A percentile compares a stretch with the other conserved stretches of the same genome.
These are phyloP conservation scores for Staurois parvus DNA, from an alignment of 2,797 vertebrate species.

Conservation along the genomic window DNA sequence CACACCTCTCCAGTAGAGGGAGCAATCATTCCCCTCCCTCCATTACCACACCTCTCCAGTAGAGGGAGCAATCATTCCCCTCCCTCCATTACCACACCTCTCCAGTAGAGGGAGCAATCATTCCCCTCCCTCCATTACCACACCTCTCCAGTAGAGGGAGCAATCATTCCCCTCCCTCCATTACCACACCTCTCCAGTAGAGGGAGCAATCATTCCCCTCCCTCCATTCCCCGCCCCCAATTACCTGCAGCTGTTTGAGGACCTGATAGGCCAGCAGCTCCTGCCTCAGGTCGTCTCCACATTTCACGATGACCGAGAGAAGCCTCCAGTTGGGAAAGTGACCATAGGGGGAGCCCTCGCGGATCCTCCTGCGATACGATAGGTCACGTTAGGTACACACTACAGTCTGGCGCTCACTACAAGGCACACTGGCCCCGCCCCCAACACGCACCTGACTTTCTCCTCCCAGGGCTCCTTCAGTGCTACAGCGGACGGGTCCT, in stretches of 20 bases:
- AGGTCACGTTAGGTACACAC: background rate
- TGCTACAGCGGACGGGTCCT: conserved; percentile 94
- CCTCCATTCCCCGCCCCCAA: background rate
- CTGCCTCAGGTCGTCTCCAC: conserved; percentile 93
- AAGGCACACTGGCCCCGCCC: too few species aligned
- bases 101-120: background rate
- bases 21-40: background rate
- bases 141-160: too few species aligned
- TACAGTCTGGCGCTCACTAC: background rate
- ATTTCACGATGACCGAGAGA: conserved; percentile 95
- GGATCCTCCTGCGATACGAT: conserved; percentile 82
- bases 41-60: too few species aligned
- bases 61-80: too few species aligned
- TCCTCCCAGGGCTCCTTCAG: conserved; percentile 98
- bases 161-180: too few species aligned
- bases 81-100: background rate
- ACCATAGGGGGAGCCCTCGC: conserved; percentile 92
- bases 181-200: background rate
- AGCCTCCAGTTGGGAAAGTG: conserved; percentile 92
- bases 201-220: background rate
- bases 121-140: background rate
- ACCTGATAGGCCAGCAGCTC: conserved; percentile 95
- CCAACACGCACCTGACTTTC: conserved; percentile 84
- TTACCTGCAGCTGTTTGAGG: conserved; percentile 91
- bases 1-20: background rate